Conservation (phyloP, 2,113 vertebrate species). For the Nicator chloris region DNA sequence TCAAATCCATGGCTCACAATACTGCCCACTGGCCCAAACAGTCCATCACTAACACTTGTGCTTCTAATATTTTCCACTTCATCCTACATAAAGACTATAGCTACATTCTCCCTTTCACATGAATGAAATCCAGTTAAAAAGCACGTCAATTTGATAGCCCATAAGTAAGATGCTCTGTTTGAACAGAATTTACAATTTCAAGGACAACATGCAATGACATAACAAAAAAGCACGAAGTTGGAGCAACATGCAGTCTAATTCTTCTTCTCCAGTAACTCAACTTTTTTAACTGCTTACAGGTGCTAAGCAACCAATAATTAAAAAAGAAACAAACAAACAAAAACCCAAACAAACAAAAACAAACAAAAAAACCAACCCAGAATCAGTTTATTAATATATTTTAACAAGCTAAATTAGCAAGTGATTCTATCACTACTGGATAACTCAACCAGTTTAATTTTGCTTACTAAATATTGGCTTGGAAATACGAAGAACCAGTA, state of each 20-base stretch:
- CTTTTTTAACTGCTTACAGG: background rate
- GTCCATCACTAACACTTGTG: accelerated
- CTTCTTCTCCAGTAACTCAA: background rate
- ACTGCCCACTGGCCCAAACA: background rate
- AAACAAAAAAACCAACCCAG: background rate
- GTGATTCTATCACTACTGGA: background rate
- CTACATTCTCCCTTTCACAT: background rate
- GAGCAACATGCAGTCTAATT: background rate
- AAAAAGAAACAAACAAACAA: background rate
- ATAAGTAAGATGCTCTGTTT: background rate
- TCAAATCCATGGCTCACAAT: background rate
- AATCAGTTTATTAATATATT: background rate
- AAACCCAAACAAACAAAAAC: background rate
- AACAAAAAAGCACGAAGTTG: background rate
- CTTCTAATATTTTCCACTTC: background rate
- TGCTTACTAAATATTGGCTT: background rate
- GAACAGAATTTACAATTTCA: background rate
- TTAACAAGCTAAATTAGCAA: background rate
- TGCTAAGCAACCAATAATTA: background rate
- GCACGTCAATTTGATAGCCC: background rate
- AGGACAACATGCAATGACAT: background rate
- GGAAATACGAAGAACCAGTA: background rate
- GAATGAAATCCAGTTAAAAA: background rate
- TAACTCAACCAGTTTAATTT: background rate
- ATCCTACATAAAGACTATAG: background rate